Conservation (phyloP, 2,888 invertebrate genomes). For the Copidosoma aretas region DNA sequence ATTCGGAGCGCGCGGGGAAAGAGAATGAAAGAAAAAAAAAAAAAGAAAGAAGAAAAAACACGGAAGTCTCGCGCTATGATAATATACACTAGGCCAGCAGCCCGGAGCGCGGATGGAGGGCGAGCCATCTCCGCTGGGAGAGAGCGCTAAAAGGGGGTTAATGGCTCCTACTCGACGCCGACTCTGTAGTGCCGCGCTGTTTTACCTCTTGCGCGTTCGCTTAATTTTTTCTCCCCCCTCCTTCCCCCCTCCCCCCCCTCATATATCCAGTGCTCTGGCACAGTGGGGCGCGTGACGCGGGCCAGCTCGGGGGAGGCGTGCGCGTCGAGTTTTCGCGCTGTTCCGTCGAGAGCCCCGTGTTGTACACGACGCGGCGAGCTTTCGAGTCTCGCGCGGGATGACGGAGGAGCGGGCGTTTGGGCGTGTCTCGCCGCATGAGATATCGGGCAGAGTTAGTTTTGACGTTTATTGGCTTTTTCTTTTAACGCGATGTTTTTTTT, state of each 20-base stretch:
- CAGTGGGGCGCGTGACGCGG: background rate
- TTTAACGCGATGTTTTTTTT: background rate
- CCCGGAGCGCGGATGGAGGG: background rate
- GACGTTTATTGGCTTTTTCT: background rate
- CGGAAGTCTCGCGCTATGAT: no score
- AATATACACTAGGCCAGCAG: background rate
- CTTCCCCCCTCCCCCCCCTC: no score
- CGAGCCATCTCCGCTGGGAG: background rate
- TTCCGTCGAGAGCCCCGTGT: background rate
- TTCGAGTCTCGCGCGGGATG: constrained; percentile 8
- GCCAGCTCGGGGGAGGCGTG: background rate
- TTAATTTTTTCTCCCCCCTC: background rate
- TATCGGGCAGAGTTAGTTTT: no score
- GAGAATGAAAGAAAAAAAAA: no score
- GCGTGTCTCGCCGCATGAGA: no score
- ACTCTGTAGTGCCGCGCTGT: background rate
- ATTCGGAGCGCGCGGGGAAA: background rate
- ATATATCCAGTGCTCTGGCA: no score
- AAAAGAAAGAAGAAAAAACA: no score
- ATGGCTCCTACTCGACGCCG: constrained; percentile 23
- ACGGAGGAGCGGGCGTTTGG: no score
- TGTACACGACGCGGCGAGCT: constrained; percentile 17
- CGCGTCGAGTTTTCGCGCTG: background rate
- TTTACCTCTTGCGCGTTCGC: constrained; percentile 13
- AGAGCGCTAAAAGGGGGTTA: constrained; percentile 27